Percentiles rank a stretch among this genome's conserved stretches.
These are phyloP conservation scores for Pseudorhiza aurosa DNA, from an alignment of 30 jellyfish, hydroid and myxozoan species.

Conservation along the genomic window DNA sequence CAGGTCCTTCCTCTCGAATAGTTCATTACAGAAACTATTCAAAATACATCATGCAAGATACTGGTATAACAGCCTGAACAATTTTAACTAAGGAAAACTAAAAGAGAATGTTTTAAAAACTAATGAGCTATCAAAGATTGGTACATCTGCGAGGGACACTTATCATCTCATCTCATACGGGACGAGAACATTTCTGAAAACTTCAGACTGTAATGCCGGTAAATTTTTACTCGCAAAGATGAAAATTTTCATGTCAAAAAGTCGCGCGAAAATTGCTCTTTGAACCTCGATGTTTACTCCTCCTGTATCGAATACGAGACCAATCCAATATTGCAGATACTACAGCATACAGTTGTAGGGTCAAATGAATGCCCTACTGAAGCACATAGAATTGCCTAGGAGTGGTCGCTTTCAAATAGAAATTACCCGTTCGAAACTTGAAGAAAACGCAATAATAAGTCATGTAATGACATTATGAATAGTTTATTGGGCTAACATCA, in stretches of 20 bases:
- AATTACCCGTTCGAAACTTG: constrained; percentile 17
- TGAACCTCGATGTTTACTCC: not conserved
- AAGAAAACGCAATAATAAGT: constrained; percentile 4
- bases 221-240: not conserved
- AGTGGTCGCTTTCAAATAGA: not conserved
- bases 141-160: constrained; percentile 6
- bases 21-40: too few relatives aligned
- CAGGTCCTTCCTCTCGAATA: too few relatives aligned
- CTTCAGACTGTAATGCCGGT: not conserved
- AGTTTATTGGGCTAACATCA: not conserved
- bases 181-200: not conserved
- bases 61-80: not conserved
- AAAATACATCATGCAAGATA: too few relatives aligned
- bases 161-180: not conserved
- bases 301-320: constrained; percentile 9
- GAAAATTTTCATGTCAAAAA: constrained; percentile 1
- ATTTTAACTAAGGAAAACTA: not conserved
- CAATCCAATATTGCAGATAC: not conserved
- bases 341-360: constrained; percentile 1
- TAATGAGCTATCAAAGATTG: not conserved
- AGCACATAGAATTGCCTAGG: not conserved
- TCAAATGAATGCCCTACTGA: not conserved
- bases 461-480: not conserved
- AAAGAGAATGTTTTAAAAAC: not conserved
- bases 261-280: not conserved